phyloP scores from a whole-genome alignment of 2,888 invertebrate species.

The Tholera decimalis region DNA sequence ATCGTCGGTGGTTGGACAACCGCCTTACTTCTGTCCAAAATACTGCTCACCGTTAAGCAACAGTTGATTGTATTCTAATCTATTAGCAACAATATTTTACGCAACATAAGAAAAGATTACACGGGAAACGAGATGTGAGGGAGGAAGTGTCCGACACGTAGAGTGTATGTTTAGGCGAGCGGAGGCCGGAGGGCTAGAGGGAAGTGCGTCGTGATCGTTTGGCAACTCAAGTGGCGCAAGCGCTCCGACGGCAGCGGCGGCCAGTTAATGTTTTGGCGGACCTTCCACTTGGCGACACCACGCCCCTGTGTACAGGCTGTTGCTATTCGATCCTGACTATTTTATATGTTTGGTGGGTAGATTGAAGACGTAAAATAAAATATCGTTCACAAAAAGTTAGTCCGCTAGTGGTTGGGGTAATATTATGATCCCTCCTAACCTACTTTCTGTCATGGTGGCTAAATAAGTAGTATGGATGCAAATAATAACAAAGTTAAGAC shows the following conservation, averaged over 20 bases:
- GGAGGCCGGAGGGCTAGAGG: conserved; percentile 37
- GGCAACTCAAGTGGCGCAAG: conserved; percentile 86
- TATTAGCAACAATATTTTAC: conserved; percentile 1
- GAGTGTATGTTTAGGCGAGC: conserved; percentile 36
- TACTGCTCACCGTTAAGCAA: neutral
- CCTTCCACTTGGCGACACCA: conserved; percentile 65
- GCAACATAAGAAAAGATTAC: conserved; percentile 38
- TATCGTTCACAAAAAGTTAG: no score
- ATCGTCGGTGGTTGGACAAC: no score
- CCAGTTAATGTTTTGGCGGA: conserved; percentile 64
- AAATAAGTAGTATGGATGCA: no score
- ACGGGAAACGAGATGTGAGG: conserved; percentile 54
- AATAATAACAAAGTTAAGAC: no score
- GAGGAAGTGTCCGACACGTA: conserved; percentile 54
- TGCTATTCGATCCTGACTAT: neutral
- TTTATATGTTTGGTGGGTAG: no score
- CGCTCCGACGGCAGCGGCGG: conserved; percentile 71
- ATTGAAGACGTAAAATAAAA: no score
- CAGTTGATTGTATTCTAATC: conserved; percentile 2
- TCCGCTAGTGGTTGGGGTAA: no score
- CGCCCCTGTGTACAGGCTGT: conserved; percentile 80
- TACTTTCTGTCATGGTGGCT: no score
- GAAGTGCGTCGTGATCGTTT: conserved; percentile 74
- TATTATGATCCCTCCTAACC: no score
- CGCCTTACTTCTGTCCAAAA: neutral